These are phyloP conservation scores for Crossocerus cetratus DNA, from an alignment of 2,888 invertebrate genomes.

Conservation along the genomic window DNA sequence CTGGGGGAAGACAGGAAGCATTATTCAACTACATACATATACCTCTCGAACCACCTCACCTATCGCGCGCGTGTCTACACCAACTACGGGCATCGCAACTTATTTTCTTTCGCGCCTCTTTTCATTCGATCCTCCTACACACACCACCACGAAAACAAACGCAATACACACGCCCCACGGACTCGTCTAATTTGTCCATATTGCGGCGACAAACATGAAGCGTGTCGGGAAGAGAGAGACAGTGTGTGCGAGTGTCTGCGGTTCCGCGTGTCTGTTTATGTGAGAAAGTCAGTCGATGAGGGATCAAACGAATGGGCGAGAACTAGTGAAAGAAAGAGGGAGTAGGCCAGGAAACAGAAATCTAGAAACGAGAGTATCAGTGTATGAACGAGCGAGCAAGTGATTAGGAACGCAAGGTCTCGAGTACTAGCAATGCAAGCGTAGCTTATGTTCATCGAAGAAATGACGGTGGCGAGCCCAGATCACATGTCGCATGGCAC, in stretches of 20 bases:
- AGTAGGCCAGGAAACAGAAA: slow-evolving; percentile 8
- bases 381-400: slow-evolving; percentile 25
- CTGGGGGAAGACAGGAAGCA: slow-evolving; percentile 46
- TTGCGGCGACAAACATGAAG: slow-evolving; percentile 46
- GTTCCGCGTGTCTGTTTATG: slow-evolving; percentile 18
- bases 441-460: slow-evolving; percentile 9
- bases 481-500: slow-evolving; percentile 27
- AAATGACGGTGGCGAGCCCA: slow-evolving; percentile 24
- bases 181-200: slow-evolving; percentile 35
- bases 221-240: not conserved
- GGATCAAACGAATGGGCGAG: too few species aligned
- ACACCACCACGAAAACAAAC: not conserved
- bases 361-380: slow-evolving; percentile 12
- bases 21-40: too few species aligned
- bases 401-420: not conserved
- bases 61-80: not conserved
- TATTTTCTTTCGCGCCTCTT: slow-evolving; percentile 49
- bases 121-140: slow-evolving; percentile 39
- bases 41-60: slow-evolving; percentile 10
- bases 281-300: slow-evolving; percentile 24
- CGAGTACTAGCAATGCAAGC: slow-evolving; percentile 8
- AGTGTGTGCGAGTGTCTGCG: not conserved
- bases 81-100: slow-evolving; percentile 65
- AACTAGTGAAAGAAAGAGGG: too few species aligned
- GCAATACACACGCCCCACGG: slow-evolving; percentile 21